Conservation (phyloP, 2,888 invertebrate species). For the Drosophila yooni region DNA sequence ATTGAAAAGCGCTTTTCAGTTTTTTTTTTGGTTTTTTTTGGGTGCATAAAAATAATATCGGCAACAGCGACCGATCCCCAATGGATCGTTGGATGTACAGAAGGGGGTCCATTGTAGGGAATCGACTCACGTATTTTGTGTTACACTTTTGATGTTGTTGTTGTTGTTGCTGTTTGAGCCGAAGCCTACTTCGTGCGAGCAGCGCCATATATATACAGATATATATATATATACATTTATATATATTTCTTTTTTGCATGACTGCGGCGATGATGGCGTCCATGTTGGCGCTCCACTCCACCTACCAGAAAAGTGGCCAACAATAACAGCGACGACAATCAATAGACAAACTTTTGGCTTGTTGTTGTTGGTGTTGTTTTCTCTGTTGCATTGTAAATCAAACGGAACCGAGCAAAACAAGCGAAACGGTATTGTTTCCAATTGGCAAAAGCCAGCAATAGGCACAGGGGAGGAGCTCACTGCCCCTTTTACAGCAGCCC, state of each 20-base stretch:
- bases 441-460: constrained; percentile 62
- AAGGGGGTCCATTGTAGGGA: constrained; percentile 49
- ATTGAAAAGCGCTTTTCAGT: constrained; percentile 49
- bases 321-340: constrained; percentile 72
- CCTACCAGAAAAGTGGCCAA: constrained; percentile 75
- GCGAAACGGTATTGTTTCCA: constrained; percentile 80
- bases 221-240: constrained; percentile 15
- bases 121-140: constrained; percentile 80
- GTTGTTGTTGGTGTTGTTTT: constrained; percentile 51
- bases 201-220: constrained; percentile 17
- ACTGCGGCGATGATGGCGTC: constrained; percentile 74
- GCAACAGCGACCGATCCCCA: constrained; percentile 27
- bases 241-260: constrained; percentile 17
- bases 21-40: constrained; percentile 2
- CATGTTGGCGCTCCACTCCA: constrained; percentile 78
- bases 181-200: constrained; percentile 65
- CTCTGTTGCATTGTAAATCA: constrained; percentile 73
- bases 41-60: constrained; percentile 37
- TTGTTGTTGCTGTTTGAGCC: constrained; percentile 38
- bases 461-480: constrained; percentile 65
- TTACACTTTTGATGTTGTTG: constrained; percentile 72
- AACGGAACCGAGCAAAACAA: constrained; percentile 75
- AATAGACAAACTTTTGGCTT: constrained; percentile 74
- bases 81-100: constrained; percentile 35
- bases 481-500: constrained; percentile 3